Evolutionary conservation across 2,888 invertebrate species (phyloP).

Genomic region (Drosophila picticornis): DNA sequence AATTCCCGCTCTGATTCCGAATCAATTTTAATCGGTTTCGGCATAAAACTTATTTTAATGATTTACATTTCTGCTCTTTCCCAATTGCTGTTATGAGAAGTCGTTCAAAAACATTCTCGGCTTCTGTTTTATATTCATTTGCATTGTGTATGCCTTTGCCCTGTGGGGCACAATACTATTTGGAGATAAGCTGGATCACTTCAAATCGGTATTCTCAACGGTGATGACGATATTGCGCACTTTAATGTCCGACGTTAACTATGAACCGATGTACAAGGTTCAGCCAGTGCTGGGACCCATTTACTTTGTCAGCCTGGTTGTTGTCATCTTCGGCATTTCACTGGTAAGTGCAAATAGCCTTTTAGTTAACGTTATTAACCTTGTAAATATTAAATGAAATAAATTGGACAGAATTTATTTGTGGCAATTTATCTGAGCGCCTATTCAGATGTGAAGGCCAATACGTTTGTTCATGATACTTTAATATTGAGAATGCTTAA

Average conservation of each 20-base stretch:
- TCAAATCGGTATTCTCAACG: neutral
- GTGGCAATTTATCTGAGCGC: slow-evolving; percentile 29
- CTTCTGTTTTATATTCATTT: slow-evolving; percentile 2
- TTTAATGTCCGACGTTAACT: slow-evolving; percentile 16
- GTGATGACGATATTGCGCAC: slow-evolving; percentile 6
- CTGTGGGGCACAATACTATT: slow-evolving; percentile 21
- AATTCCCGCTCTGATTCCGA: neutral
- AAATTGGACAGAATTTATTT: slow-evolving; percentile 26
- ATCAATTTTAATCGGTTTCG: neutral
- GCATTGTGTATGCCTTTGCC: slow-evolving; percentile 1
- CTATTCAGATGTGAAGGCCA: slow-evolving; percentile 11
- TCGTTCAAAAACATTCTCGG: slow-evolving; percentile 8
- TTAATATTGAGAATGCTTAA: slow-evolving; percentile 12
- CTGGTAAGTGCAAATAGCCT: slow-evolving; percentile 9
- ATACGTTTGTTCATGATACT: slow-evolving; percentile 8
- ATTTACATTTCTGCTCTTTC: neutral
- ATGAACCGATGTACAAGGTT: neutral
- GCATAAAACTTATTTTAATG: neutral
- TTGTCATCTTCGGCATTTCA: slow-evolving; percentile 1
- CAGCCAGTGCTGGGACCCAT: slow-evolving; percentile 9
- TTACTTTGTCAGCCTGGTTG: slow-evolving; percentile 3
- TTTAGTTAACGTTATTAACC: neutral
- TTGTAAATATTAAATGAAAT: neutral
- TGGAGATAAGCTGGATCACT: neutral
- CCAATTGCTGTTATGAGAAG: slow-evolving; percentile 3